Evolutionary conservation across 2,113 vertebrate species (phyloP), one percentile per base, ranked within the genome.

Genomic region (Mandrillus leucophaeus): DNA sequence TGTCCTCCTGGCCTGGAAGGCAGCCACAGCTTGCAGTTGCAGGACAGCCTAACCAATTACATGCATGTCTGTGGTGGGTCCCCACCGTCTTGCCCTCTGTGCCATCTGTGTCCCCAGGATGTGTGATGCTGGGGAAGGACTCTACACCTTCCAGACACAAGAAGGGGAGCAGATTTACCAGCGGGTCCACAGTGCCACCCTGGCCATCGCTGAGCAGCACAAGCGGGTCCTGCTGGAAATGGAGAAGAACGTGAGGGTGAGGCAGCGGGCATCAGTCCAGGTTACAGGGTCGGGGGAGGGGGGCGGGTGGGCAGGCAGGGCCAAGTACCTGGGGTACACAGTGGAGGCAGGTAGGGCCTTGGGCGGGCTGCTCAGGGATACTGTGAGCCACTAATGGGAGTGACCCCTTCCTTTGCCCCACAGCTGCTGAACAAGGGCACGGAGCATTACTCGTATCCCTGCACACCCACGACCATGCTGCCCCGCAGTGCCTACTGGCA

Each of bases 151-250:
- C 98, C 99, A 99, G 99, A 99, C 99, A 0, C 99, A 99, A 97
- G 99, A 99, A 30, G 99, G 99, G 0, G 99, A 99, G 88, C 99
- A 99, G 98, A 99, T 99, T 98, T 99, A 99, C 98, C 99, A 99
- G 98, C 99, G 99, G 0, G 99, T 99, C 84, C 99, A 99, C 98
- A 99, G 99, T 0, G 99, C 99, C 80, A 99, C 99, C 0, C 96
- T 99, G 98, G 99, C 99, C 92, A 99, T 99, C 0, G 99, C 99
- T 0, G 99, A 99, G 98, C 99, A 99, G 98, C 99, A 99, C 98
- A 99, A 99, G 98, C 99, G 99, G 68, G 99, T 99, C 95, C 98
- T 99, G 72, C 97, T 99, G 98, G 99, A 99, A 97, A 99, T 99
- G 99, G 99, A 99, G 98, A 99, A 99, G 97, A 99, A 99, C 0